These are phyloP conservation scores for Melanotaenia maccullochi DNA, from an alignment of 2,797 vertebrate species.

Conservation along the genomic window DNA sequence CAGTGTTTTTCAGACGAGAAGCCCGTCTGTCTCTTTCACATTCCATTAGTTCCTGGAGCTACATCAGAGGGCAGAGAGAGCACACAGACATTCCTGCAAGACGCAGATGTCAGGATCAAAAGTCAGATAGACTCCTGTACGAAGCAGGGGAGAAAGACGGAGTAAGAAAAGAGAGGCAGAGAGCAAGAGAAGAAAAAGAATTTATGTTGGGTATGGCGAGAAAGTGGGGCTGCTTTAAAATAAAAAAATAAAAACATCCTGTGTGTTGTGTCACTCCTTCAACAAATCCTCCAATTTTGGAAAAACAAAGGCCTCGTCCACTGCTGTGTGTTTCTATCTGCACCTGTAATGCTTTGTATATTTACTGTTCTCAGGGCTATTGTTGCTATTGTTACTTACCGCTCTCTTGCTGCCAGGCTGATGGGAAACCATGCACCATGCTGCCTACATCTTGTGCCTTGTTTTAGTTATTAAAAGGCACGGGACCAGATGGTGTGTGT, in stretches of 20 bases:
- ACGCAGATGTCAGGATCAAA: constrained; percentile 89
- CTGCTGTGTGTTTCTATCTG: constrained; percentile 43
- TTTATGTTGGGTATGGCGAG: constrained; percentile 46
- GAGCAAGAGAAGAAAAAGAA: constrained; percentile 58
- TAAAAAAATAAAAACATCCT: constrained; percentile 16
- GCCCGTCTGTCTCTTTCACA: constrained; percentile 93
- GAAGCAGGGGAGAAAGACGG: constrained; percentile 77
- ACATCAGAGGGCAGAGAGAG: constrained; percentile 97
- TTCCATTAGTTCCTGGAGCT: constrained; percentile 99
- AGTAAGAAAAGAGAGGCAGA: constrained; percentile 66
- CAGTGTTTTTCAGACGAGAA: constrained; percentile 83
- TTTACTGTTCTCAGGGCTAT: constrained; percentile 72
- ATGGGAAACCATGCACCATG: constrained; percentile 82
- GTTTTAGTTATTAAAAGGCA: constrained; percentile 84
- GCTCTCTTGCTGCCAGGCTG: constrained; percentile 77
- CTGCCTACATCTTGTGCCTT: constrained; percentile 83
- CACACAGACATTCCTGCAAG: constrained; percentile 95
- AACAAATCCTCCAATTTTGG: constrained; percentile 49
- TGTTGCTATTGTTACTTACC: constrained; percentile 74
- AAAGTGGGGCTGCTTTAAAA: constrained; percentile 35
- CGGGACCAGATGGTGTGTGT: constrained; percentile 80
- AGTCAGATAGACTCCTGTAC: constrained; percentile 83
- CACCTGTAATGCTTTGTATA: constrained; percentile 70
- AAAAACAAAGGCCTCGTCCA: constrained; percentile 51
- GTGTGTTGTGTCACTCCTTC: constrained; percentile 34